Conservation (phyloP, 2,113 vertebrate genomes). For the Pomatorhinus ruficollis region DNA sequence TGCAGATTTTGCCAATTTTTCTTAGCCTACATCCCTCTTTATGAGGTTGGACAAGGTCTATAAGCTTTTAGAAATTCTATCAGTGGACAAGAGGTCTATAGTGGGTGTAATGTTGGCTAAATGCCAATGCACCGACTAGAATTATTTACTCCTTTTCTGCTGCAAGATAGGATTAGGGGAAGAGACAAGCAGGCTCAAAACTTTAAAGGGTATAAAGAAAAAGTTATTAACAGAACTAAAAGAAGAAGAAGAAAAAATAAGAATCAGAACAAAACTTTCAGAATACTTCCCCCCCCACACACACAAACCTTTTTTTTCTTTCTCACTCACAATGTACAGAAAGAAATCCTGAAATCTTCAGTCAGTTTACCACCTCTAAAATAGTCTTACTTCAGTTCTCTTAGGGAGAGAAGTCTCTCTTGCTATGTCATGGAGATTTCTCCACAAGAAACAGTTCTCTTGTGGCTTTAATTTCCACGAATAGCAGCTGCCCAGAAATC, state of each 20-base stretch:
- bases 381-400: background rate
- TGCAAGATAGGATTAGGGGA: background rate
- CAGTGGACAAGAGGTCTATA: background rate
- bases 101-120: background rate
- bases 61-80: background rate
- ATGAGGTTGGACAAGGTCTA: background rate
- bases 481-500: background rate
- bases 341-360: background rate
- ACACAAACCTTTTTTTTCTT: background rate
- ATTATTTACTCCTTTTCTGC: background rate
- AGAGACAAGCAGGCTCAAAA: background rate
- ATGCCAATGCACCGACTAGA: background rate
- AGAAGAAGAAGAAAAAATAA: background rate
- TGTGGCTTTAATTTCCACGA: background rate
- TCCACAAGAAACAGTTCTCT: background rate
- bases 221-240: background rate
- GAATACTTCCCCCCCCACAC: background rate
- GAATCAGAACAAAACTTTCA: background rate
- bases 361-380: background rate
- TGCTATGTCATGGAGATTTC: background rate
- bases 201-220: background rate
- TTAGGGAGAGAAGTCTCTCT: background rate
- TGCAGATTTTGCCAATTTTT: background rate
- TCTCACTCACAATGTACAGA: background rate
- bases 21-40: background rate